Evolutionary conservation across 2,113 vertebrate genomes (phyloP), one percentile per base, ranked within the genome.

Genomic region (Scopus umbretta): DNA sequence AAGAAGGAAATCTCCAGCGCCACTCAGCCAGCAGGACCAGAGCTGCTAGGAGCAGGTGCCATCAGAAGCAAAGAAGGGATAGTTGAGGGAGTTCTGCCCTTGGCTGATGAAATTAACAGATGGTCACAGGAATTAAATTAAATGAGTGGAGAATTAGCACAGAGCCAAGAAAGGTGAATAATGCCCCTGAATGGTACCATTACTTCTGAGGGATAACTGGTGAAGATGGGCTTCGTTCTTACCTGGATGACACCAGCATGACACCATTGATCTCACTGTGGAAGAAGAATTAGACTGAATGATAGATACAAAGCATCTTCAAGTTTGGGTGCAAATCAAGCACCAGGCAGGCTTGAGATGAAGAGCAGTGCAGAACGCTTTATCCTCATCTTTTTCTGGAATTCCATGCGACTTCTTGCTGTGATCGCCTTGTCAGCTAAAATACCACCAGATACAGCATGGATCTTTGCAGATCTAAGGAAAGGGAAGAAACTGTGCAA

Each of bases 1-100:
- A 76, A 61, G 62, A 68, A 88, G 63, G 72, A 73, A 62, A 81
- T 42, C 55, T 84, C 27, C 0, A 0, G 13, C 1, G 0, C 75
- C 3, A 2, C 40, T 26, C 21, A 3, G 38, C 38, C 71, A 59
- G n/a, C 59, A 66, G 55, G 68, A 89, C 15, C 18, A 71, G 80
- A 78, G 45, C 59, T 62, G 38, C 42, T 73, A 27, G 34, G 47
- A 82, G 59, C n/a, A 58, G 32, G 45, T 56, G 67, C 58, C 50
- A 62, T 32, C 0, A 0, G 53, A 82, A 92, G 45, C 73, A 56
- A 52, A 65, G 73, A 58, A 73, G 43, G 52, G 68, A 52, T 34
- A 12, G 2, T 23, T 20, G 40, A 88, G 79, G 59, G 50, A 76
- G 59, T 16, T 70, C 75, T 81, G 58, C 74, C 66, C 47, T n/a